Evolutionary conservation across 2,113 vertebrate species (phyloP).

Genomic region (Ophthalmolycus amberensis): DNA sequence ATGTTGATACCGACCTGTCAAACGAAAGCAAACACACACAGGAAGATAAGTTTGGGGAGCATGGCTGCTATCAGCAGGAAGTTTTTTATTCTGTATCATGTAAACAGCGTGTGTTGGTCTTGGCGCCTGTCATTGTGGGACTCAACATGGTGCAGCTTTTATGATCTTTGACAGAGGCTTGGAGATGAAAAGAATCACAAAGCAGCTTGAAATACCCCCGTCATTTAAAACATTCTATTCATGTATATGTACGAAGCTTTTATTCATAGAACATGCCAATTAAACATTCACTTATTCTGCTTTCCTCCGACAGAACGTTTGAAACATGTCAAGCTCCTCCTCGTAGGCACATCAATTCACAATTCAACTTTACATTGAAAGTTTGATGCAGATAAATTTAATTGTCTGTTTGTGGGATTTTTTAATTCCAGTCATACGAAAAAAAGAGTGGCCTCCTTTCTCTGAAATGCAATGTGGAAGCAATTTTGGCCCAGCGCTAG

Average conservation of each 20-base stretch:
- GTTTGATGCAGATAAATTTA: constrained; percentile 14
- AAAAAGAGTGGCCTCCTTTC: constrained; percentile 28
- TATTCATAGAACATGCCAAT: background rate
- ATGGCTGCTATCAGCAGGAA: constrained; percentile 55
- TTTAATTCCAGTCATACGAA: background rate
- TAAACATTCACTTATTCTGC: background rate
- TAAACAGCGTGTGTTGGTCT: constrained; percentile 67
- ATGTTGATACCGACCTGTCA: constrained; percentile 66
- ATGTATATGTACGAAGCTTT: background rate
- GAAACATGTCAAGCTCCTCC: constrained; percentile 3
- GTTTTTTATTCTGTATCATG: constrained; percentile 56
- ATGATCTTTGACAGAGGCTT: constrained; percentile 17
- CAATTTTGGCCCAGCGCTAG: constrained; percentile 60
- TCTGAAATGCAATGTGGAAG: constrained; percentile 75
- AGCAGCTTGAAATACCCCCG: background rate
- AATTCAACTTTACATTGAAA: background rate
- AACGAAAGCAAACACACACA: constrained; percentile 67
- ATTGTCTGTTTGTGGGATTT: background rate
- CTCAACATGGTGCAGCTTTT: constrained; percentile 22
- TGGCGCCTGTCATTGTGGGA: constrained; percentile 37
- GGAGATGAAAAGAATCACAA: constrained; percentile 15
- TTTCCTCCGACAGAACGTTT: constrained; percentile 6
- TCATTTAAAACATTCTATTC: background rate
- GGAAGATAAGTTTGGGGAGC: constrained; percentile 40
- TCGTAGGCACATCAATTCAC: background rate